Evolutionary conservation across 1,140 invertebrate genomes (phyloP), one percentile per base, ranked within the genome.

Genomic region (Sarcophaga peregrina): DNA sequence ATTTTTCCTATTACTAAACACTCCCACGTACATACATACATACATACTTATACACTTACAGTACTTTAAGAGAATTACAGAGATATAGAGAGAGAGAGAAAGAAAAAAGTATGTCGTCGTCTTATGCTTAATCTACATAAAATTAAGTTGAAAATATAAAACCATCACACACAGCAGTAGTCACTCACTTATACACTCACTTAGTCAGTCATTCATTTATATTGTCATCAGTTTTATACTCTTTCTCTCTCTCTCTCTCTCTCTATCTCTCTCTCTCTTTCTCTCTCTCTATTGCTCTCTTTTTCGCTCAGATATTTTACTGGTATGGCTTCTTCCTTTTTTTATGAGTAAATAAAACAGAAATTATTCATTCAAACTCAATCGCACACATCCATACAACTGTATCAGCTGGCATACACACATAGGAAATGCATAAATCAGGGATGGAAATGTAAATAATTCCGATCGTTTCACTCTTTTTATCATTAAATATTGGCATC

Each of bases 301-400:
- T 68, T 68, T 68, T 7, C 15, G n/a, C 20, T 25, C 25, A 37
- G 25, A 37, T 37, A 37, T 37, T 37, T 37, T 37, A 2, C 25
- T 37, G 25, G 25, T 37, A 37, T 37, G 25, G 25, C 9, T 20
- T 68, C 15, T 6, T 68, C 4, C n/a, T 25, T 4, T 68, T n/a
- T 17, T 20, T 68, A 15, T 58, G 54, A 58, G 62, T 68, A 68
- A 68, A 68, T 68, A 68, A 37, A n/a, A 68, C 62, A 20, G 17
- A 68, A 68, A 68, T 68, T 20, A 25, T 68, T 68, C 75, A 78
- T 52, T 78, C 48, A 50, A 78, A 37, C 25, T 76, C 74, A 52
- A 20, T 25, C 47, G 9, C n/a, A 75, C 73, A 45, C 73, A 75
- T 46, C 6, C 74, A 76, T 50, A 78, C 15, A 47, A n/a, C n/a